A percentile compares a stretch with the other conserved stretches of the same genome.
Evolutionary conservation across 1,140 invertebrate species (phyloP).

Genomic region (Drosophila pallidifrons): DNA sequence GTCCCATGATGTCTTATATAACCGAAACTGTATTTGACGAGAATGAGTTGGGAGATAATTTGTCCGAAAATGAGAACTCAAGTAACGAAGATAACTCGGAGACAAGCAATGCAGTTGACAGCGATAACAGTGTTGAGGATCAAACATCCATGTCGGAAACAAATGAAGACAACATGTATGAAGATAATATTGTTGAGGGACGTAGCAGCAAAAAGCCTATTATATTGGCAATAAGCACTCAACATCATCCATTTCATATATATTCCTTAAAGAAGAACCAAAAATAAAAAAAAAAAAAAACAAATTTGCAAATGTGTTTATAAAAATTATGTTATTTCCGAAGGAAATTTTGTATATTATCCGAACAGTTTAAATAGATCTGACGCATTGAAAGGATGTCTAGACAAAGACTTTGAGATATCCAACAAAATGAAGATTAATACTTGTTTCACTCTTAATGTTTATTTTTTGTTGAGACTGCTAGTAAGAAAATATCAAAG

Average conservation of each 20-base stretch:
- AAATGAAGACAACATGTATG: constrained; percentile 12
- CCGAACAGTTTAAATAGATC: no score
- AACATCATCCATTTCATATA: constrained; percentile 40
- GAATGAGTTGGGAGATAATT: constrained; percentile 6
- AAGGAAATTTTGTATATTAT: no score
- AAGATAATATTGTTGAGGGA: constrained; percentile 24
- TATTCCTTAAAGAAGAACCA: constrained; percentile 25
- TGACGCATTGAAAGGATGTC: no score
- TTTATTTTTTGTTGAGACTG: no score
- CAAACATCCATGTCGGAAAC: background rate
- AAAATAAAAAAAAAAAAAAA: constrained; percentile 11
- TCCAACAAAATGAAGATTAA: no score
- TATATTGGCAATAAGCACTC: constrained; percentile 36
- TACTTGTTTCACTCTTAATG: no score
- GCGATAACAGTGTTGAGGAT: constrained; percentile 21
- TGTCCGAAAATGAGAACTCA: background rate
- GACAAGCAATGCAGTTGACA: background rate
- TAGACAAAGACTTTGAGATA: no score
- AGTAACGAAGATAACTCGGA: constrained; percentile 27
- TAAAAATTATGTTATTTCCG: no score
- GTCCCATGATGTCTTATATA: background rate
- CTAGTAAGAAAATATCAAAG: background rate
- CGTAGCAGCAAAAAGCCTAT: constrained; percentile 38
- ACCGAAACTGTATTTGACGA: constrained; percentile 21
- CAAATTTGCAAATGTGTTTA: background rate